phyloP scores from a whole-genome alignment of 2,113 vertebrate genomes.

The Copsychus sechellarum region DNA sequence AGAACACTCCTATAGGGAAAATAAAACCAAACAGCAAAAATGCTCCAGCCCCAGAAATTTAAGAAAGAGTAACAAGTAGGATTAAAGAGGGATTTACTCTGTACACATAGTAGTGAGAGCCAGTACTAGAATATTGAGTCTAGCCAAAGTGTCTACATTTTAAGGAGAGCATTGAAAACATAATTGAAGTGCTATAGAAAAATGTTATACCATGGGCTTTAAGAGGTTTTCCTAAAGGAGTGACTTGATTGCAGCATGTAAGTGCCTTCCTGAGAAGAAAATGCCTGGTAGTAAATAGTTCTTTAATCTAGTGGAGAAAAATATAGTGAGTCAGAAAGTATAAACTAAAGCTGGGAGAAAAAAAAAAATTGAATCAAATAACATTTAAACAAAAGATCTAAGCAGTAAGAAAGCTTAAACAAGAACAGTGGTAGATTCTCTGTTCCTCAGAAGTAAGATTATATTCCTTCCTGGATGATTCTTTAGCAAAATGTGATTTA shows the following conservation, averaged over 20 bases:
- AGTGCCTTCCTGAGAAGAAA: slow-evolving; percentile 5
- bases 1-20: neutral
- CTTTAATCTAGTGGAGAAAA: neutral
- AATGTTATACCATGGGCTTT: neutral
- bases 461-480: neutral
- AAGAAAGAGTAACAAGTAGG: neutral
- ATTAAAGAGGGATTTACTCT: slow-evolving; percentile 23
- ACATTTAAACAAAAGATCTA: neutral
- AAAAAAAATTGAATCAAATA: neutral
- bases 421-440: neutral
- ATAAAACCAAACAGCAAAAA: neutral
- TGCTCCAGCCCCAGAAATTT: neutral
- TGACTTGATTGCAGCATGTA: neutral
- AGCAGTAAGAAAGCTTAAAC: neutral
- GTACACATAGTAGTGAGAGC: neutral
- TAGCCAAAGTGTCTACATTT: neutral
- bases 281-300: neutral
- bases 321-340: neutral
- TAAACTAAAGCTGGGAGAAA: neutral
- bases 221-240: neutral
- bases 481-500: neutral
- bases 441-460: neutral
- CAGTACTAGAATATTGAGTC: neutral
- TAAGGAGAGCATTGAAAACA: neutral
- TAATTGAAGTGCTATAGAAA: slow-evolving; percentile 5